phyloP scores from a whole-genome alignment of 2,888 invertebrate species.

The Prostheceraeus crozeri region DNA sequence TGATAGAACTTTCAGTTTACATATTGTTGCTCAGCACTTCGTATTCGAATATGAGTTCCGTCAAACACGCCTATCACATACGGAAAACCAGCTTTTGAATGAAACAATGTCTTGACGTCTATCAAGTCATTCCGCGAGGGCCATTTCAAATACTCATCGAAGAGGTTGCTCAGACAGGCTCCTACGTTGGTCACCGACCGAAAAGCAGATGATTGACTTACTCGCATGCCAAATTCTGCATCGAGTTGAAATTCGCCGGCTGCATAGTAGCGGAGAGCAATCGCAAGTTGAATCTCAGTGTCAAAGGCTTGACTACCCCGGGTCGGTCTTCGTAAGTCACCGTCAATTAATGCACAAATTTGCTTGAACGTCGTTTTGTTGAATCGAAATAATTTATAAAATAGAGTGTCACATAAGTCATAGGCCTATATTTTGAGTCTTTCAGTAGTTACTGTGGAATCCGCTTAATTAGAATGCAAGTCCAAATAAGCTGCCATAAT shows the following conservation, averaged over 20 bases:
- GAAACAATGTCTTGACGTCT: too few relatives aligned
- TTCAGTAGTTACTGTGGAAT: too few relatives aligned
- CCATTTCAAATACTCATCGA: too few relatives aligned
- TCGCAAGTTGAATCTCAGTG: slow-evolving; percentile 6
- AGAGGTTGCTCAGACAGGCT: background rate
- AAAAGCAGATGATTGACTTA: slow-evolving; percentile 1
- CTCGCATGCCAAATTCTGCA: background rate
- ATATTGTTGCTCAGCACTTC: background rate
- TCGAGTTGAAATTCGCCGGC: slow-evolving; percentile 14
- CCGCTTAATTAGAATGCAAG: too few relatives aligned
- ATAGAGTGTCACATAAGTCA: too few relatives aligned
- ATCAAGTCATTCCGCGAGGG: too few relatives aligned
- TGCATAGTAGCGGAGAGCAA: slow-evolving; percentile 1
- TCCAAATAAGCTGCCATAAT: too few relatives aligned
- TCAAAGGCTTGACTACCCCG: background rate
- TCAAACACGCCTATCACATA: too few relatives aligned
- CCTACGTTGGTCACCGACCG: background rate
- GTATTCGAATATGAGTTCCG: too few relatives aligned
- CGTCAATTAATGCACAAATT: slow-evolving; percentile 8
- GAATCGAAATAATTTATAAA: background rate
- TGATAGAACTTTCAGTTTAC: slow-evolving; percentile 35
- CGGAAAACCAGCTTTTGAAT: too few relatives aligned
- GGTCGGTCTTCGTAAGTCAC: background rate
- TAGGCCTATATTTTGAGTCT: too few relatives aligned
- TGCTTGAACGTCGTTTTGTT: slow-evolving; percentile 6